Base-by-base conservation (phyloP, 2,888 invertebrate species). In the Atethmia centrago region DNA sequence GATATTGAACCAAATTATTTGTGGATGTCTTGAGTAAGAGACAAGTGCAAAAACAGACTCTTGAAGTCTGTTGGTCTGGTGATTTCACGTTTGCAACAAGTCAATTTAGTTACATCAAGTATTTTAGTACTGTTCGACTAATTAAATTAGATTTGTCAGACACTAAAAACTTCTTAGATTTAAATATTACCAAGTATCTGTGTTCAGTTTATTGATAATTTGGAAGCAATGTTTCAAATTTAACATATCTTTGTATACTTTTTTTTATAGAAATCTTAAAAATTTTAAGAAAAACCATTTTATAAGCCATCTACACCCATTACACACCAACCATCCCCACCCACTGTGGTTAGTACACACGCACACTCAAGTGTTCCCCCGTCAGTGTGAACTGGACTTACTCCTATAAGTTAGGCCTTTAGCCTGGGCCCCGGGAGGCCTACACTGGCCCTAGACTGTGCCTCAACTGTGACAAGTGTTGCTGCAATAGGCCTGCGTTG, bases 401-500 rank as follows among this genome's bases (percentile, higher is more conserved):
- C 95, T 94, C 94, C 93, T 90, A 92, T 90, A 87, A 85, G 90
- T 87, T 86, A 89, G 90, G 85, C 84, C 84, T 69, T 87, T 75
- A 79, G 79, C 64, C 86, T 87, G 86, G 64, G 83, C 79, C 85
- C 74, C 79, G 62, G 73, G 77, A 85, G 87, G 88, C 83, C 92
- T 94, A 94, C 83, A 90, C 90, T 84, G 92, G 92, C 88, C 93
- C 95, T 88, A 94, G 90, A 89, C 92, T 90, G 90, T 95, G 94
- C 89, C 95, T 93, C 94, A 96, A 93, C 90, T 95, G 94, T 88
- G 94, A 91, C 93, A 96, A 94, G 90, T 95, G 96, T 90, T 96
- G 96, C 94, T 96, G 96, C 94, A 96, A 94, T 83, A 96, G 94
- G 86, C 96, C 96, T 77, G 96, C 95, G 94, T 91, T 96, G 92